Conservation (phyloP, 2,888 invertebrate species). For the Linnaemya tessellans region DNA sequence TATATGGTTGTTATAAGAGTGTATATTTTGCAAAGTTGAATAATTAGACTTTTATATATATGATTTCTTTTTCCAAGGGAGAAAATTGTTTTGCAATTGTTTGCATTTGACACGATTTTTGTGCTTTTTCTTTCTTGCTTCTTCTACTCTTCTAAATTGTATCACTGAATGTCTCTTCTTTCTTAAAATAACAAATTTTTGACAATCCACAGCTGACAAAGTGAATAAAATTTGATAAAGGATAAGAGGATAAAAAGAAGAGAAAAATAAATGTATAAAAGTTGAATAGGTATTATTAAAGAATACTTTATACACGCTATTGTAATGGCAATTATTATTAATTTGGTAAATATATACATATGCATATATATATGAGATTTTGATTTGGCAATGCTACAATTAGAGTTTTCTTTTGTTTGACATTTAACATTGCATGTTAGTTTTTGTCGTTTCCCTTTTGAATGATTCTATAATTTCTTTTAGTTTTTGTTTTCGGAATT, state of each 20-base stretch:
- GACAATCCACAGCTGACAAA: conserved; percentile 62
- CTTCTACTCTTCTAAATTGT: conserved; percentile 53
- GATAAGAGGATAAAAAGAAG: too few species aligned
- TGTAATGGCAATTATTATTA: conserved; percentile 18
- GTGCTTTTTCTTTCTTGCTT: conserved; percentile 61
- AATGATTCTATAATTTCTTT: conserved; percentile 45
- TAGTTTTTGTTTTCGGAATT: conserved; percentile 48
- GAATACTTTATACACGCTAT: background rate
- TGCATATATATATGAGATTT: too few species aligned
- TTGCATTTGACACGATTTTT: conserved; percentile 76
- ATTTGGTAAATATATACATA: background rate
- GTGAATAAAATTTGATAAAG: conserved; percentile 3
- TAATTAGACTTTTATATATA: conserved; percentile 52
- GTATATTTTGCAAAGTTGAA: conserved; percentile 22
- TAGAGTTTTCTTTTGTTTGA: conserved; percentile 65
- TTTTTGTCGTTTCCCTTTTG: conserved; percentile 49
- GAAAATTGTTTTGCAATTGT: conserved; percentile 76
- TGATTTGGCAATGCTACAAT: conserved; percentile 57
- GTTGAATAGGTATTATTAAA: background rate
- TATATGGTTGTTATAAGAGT: conserved; percentile 2
- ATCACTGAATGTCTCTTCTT: conserved; percentile 42
- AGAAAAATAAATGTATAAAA: too few species aligned
- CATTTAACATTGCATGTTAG: conserved; percentile 63
- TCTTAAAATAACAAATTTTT: conserved; percentile 54
- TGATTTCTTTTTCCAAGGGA: conserved; percentile 57